A percentile compares a stretch with the other conserved stretches of the same genome.
phyloP scores from a whole-genome alignment of 2,113 vertebrate species.

The Pseudolaguvia tuberculata region DNA sequence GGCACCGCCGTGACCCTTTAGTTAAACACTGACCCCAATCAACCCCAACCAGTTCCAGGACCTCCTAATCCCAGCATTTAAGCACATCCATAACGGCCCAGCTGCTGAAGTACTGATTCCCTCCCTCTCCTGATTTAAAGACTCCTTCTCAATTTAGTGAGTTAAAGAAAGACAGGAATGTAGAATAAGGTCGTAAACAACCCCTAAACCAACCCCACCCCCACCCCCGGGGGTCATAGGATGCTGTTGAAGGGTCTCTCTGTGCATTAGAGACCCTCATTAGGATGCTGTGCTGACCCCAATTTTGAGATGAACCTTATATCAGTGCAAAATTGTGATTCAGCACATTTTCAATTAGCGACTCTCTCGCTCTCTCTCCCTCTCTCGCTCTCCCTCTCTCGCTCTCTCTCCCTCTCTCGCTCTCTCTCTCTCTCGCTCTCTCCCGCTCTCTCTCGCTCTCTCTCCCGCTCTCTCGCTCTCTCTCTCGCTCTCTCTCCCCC shows the following conservation, averaged over 20 bases:
- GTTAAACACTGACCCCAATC: neutral
- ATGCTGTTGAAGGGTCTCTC: slow-evolving; percentile 7
- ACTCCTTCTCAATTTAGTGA: neutral
- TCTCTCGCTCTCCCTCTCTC: no score
- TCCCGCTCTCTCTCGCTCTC: no score
- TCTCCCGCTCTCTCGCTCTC: no score
- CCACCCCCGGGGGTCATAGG: slow-evolving; percentile 1
- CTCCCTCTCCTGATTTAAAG: neutral
- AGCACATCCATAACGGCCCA: neutral
- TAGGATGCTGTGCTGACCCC: slow-evolving; percentile 32
- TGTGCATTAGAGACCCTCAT: slow-evolving; percentile 23
- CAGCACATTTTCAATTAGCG: slow-evolving; percentile 31
- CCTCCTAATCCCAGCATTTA: neutral
- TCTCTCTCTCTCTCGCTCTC: no score
- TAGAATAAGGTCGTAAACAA: slow-evolving; percentile 11
- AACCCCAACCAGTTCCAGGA: neutral
- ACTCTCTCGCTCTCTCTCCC: no score
- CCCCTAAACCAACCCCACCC: no score
- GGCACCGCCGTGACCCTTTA: slow-evolving; percentile 1
- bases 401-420: no score
- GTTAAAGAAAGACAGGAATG: neutral
- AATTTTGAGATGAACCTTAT: slow-evolving; percentile 40
- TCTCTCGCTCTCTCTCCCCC: neutral
- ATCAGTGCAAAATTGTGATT: slow-evolving; percentile 21
- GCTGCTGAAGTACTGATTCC: neutral